Base-by-base conservation (phyloP, 2,797 vertebrate genomes). In the Epinephelus coioides region DNA sequence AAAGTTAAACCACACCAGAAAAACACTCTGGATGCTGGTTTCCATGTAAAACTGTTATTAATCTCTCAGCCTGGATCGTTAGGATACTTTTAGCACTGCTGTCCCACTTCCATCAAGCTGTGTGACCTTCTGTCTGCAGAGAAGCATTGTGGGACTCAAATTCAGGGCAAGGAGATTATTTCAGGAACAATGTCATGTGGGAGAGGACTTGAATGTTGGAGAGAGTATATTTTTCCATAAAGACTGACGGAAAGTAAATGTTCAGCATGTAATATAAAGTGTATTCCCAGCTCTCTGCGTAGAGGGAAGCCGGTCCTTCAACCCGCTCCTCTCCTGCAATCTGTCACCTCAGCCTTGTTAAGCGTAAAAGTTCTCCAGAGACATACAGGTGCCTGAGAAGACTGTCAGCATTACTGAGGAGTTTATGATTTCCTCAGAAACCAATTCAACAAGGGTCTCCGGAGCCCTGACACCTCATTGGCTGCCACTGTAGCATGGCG, bases 121-220 rank as follows among this genome's bases (percentile, higher is more conserved):
- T n/a, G 70, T 92, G 94, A 94, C 94, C 94, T 90, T 83, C 75
- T 40, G 77, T 90, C 84, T 87, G 79, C 77, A 85, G 81, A 81
- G 53, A 75, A 65, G 83, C 79, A 83, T 79, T 83, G 43, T 78
- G 90, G 91, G 93, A 88, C 83, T 84, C 76, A 14, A 79, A 93
- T 94, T 90, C 81, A 89, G 95, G 93, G 70, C 94, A 14, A 86
- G 81, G 21, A 93, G 89, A 91, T 94, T 94, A 95, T 95, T 95
- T 95, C 89, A 88, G 92, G 92, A 92, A 85, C 84, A 76, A 69
- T 86, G 86, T 93, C 86, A 88, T 49, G 69, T 61, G 85, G 81
- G 91, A 92, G 75, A 83, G 64, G 60, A 75, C 78, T 69, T 60
- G 38, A 69, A 82, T 76, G 72, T 78, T 54, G 55, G 69, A 73